Percentiles rank a stretch among this genome's conserved stretches.
Conservation (phyloP, 2,888 invertebrate species). For the Epicampocera succincta region DNA sequence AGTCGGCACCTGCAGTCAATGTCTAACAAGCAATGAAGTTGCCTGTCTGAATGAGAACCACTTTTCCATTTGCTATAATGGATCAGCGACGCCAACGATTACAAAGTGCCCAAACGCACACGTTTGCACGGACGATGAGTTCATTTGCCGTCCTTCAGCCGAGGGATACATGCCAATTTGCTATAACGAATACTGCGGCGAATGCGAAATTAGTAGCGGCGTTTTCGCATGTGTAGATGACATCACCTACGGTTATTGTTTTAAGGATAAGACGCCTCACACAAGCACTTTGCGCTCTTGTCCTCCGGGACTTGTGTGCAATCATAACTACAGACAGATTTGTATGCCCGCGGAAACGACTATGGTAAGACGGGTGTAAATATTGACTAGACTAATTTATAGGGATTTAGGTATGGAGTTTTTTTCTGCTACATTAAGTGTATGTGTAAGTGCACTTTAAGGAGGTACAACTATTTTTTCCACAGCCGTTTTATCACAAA, state of each 20-base stretch:
- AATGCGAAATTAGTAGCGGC: constrained; percentile 56
- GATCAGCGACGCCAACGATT: constrained; percentile 32
- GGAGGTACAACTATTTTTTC: too few relatives aligned
- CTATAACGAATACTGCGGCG: constrained; percentile 62
- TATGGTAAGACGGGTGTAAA: constrained; percentile 49
- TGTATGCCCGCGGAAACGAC: constrained; percentile 58
- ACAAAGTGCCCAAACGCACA: constrained; percentile 65
- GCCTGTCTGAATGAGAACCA: constrained; percentile 70
- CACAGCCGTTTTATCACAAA: too few relatives aligned
- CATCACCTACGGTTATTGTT: constrained; percentile 71
- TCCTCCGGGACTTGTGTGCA: constrained; percentile 70
- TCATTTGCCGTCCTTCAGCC: constrained; percentile 62
- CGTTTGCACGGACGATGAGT: constrained; percentile 67
- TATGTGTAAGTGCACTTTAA: too few relatives aligned
- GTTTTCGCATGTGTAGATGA: constrained; percentile 71
- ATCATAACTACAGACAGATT: constrained; percentile 56
- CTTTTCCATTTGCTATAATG: constrained; percentile 68
- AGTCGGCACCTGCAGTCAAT: constrained; percentile 66
- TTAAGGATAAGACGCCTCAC: constrained; percentile 58
- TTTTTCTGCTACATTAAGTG: too few relatives aligned
- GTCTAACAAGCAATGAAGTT: constrained; percentile 66
- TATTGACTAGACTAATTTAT: background rate
- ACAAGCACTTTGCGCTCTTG: constrained; percentile 53
- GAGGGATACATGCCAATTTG: constrained; percentile 68
- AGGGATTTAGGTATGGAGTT: too few relatives aligned